Evolutionary conservation across 92 coral and sea anemone species (phyloP), one percentile per base, ranked within the genome.

Genomic region (Siderastrea radians): DNA sequence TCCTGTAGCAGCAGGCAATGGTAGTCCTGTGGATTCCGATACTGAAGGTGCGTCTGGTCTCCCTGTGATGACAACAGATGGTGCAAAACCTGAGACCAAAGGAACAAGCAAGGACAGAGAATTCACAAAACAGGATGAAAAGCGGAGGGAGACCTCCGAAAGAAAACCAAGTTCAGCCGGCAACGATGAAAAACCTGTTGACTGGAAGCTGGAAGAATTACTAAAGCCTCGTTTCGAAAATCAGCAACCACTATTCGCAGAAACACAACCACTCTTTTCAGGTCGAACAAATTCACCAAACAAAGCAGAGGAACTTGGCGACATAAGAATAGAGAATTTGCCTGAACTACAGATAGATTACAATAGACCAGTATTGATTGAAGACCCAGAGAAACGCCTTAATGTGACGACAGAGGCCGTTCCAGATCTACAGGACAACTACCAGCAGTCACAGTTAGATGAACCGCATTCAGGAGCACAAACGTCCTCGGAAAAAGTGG

Each of bases 21-120:
- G 77, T 55, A 70, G 45, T 44, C 86, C 86, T n/a, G 86, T 69
- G 77, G 67, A 57, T 16, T 82, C 86, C 15, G 78, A 82, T 46
- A 71, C 15, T 9, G 86, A 82, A 57, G 53, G 77, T 16, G 43
- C 59, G 11, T 4, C 44, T 70, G 70, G 69, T 58, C 6, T 70
- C 67, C 78, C 68, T n/a, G 78, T 46, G 49, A 74, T 44, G 53
- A 70, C 57, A 9, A 52, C 49, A 71, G 55, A 6, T 71, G 2
- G 38, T n/a, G 75, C 78, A 46, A 16, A 69, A 49, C 5, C 57
- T 46, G 48, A 45, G 52, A 17, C 45, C 8, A 26, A 7, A 11
- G 43, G 43, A 44, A 11, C 61, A 51, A 4, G 1, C 5, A n/a
- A 6, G 1, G 77, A 70, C 14, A 46, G 11, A 11, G 86, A 57